Base-by-base conservation (phyloP, 2,113 vertebrate species). In the Hyperopisus bebe region DNA sequence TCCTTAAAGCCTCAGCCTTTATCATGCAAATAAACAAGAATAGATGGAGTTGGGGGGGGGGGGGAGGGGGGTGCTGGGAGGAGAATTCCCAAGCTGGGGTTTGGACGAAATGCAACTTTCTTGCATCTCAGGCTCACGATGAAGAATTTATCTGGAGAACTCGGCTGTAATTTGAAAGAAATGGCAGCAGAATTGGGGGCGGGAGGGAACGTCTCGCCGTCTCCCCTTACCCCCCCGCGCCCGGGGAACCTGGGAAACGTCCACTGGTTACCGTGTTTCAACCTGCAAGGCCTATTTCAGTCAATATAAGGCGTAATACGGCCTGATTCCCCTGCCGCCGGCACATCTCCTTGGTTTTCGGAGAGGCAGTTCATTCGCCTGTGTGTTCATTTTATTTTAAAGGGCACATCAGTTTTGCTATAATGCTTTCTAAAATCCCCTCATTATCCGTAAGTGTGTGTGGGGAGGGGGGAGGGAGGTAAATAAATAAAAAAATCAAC, bases 1-100 rank as follows among this genome's bases (percentile, higher is more conserved):
- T 94, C 93, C 90, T 90, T 87, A 91, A 77, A 93, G 93, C 91
- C 94, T 94, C 94, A 93, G 95, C 96, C 95, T 97, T 98, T 97
- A 97, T 97, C 96, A 98, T 97, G 97, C 96, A 98, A 98, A 98
- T 97, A 97, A 94, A 95, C 96, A 96, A 97, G 96, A 96, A 93
- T 95, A 96, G 95, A 96, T 93, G 95, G 90, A 93, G 88, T 90
- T 93, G 92, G 93, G 90, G 27, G 90, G 92, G 86, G 91, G 93
- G 92, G 93, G 91, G 35, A 93, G 92, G 93, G 91, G 35, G 90
- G 94, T 3, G 88, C 93, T 90, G 44, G 91, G 93, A 84, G 86
- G 94, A 94, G 95, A 97, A 97, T 96, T 97, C 97, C 97, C 97
- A 92, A 94, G 96, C 93, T 95, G 89, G 95, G 95, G 94, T 96